phyloP scores from a whole-genome alignment of 2,888 invertebrate species.

The Cerceris rybyensis region DNA sequence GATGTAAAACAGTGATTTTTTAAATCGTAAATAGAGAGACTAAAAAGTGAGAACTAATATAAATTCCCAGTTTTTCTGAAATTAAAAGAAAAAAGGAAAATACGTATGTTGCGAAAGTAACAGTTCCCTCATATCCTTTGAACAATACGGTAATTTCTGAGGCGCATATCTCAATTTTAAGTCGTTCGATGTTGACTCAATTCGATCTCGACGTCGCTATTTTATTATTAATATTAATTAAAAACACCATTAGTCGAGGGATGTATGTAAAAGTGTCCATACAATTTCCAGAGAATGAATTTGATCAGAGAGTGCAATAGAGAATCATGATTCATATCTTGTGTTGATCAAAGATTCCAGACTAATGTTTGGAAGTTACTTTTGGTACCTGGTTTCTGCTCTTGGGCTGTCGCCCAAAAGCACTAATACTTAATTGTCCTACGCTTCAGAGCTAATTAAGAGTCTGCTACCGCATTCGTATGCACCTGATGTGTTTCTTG shows the following conservation, averaged over 20 bases:
- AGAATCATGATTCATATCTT: background rate
- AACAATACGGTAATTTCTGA: background rate
- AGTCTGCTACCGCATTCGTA: slow-evolving; percentile 34
- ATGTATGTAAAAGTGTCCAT: background rate
- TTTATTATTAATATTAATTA: too few species aligned
- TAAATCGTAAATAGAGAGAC: too few species aligned
- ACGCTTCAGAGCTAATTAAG: slow-evolving; percentile 39
- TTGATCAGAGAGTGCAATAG: background rate
- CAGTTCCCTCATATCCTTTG: background rate
- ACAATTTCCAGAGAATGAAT: background rate
- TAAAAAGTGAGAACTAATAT: too few species aligned
- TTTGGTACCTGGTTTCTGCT: slow-evolving; percentile 70
- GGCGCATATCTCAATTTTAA: background rate
- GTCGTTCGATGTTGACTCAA: too few species aligned
- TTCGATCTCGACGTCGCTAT: too few species aligned
- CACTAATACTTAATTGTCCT: slow-evolving; percentile 45
- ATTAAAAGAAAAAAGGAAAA: too few species aligned
- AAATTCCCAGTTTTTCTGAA: too few species aligned
- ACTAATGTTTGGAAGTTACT: slow-evolving; percentile 52
- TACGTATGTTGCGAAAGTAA: background rate
- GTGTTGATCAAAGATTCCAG: slow-evolving; percentile 1
- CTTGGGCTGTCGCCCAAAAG: slow-evolving; percentile 32
- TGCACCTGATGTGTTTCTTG: slow-evolving; percentile 14
- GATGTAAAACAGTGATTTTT: background rate
- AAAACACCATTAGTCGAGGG: too few species aligned